A percentile compares a stretch with the other conserved stretches of the same genome.
Evolutionary conservation across 2,888 invertebrate genomes (phyloP).

Genomic region (Nudaria mundana): DNA sequence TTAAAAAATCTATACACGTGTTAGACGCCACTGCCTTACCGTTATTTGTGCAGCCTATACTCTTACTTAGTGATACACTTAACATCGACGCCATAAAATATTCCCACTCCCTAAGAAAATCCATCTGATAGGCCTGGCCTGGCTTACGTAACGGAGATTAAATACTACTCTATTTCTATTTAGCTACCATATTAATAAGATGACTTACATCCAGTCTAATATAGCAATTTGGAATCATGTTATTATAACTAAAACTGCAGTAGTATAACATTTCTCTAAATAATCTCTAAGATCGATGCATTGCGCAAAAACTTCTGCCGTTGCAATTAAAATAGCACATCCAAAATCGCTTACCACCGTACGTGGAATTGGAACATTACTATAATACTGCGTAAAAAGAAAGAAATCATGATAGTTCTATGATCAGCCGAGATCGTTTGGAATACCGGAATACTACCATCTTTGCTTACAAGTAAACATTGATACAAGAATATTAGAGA

Average conservation of each 20-base stretch:
- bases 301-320: neutral
- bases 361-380: neutral
- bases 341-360: neutral
- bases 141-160: neutral
- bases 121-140: neutral
- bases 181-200: no score
- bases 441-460: neutral
- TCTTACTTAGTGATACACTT: neutral
- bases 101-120: neutral
- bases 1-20: neutral
- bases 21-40: neutral
- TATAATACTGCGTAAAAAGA: neutral
- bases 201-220: no score
- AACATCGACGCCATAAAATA: neutral
- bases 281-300: neutral
- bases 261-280: neutral
- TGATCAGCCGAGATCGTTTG: neutral
- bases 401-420: neutral
- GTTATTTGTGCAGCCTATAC: neutral
- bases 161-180: neutral
- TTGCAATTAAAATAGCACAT: neutral
- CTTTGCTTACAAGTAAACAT: neutral
- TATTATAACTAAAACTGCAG: no score
- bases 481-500: neutral
- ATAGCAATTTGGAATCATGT: no score